Conservation (phyloP, 2,113 vertebrate species). For the Hippoglossus stenolepis region DNA sequence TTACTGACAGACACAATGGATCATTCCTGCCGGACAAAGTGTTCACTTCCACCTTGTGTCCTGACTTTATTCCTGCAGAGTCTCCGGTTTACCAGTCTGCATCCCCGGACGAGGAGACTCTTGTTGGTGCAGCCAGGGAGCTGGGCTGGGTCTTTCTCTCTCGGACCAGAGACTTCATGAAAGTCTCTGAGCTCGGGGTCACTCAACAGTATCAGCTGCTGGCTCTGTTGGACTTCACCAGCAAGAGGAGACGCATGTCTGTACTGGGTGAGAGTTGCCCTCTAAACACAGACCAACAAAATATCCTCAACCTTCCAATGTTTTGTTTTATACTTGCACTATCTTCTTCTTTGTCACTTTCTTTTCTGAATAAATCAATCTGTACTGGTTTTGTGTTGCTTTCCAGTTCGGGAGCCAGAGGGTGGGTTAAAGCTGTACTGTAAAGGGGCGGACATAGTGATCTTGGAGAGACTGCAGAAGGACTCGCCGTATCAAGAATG, state of each 20-base stretch:
- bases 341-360: neutral
- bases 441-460: slow-evolving; percentile 93
- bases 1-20: neutral
- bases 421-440: slow-evolving; percentile 90
- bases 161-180: slow-evolving; percentile 88
- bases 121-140: slow-evolving; percentile 89
- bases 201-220: slow-evolving; percentile 85
- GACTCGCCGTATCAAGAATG: slow-evolving; percentile 65
- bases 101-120: slow-evolving; percentile 92
- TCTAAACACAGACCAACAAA: neutral
- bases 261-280: slow-evolving; percentile 86
- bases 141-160: slow-evolving; percentile 90
- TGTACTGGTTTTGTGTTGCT: slow-evolving; percentile 14
- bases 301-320: neutral
- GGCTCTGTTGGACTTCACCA: slow-evolving; percentile 94
- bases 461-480: slow-evolving; percentile 84
- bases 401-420: slow-evolving; percentile 88
- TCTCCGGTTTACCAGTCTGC: slow-evolving; percentile 90
- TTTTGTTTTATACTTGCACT: neutral
- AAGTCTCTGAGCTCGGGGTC: slow-evolving; percentile 87
- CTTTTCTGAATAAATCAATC: slow-evolving; percentile 11
- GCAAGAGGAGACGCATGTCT: slow-evolving; percentile 92
- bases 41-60: neutral
- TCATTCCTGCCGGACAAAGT: neutral
- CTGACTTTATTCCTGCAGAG: slow-evolving; percentile 70